Conservation (phyloP, 2,113 vertebrate genomes). For the Tiliqua scincoides region DNA sequence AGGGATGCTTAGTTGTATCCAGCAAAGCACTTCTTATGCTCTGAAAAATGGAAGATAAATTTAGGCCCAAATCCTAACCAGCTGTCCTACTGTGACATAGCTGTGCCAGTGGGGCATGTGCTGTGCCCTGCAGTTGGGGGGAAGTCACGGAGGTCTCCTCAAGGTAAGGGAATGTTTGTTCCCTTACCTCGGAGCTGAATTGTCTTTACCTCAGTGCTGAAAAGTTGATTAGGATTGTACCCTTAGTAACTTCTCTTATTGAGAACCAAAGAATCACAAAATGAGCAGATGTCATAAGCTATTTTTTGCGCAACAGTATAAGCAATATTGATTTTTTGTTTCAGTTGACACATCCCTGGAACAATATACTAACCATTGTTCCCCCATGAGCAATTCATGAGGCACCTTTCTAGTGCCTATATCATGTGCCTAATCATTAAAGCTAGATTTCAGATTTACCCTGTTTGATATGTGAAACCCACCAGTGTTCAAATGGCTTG, state of each 20-base stretch:
- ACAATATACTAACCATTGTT: conserved; percentile 22
- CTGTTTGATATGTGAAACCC: not conserved
- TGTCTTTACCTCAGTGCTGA: too few relatives aligned
- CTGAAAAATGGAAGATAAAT: conserved; percentile 1
- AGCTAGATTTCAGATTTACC: conserved; percentile 50
- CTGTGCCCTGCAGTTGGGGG: too few relatives aligned
- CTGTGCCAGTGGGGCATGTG: too few relatives aligned
- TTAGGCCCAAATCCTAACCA: not conserved
- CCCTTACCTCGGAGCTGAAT: too few relatives aligned
- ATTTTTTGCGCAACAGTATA: conserved; percentile 1
- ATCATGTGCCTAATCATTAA: not conserved
- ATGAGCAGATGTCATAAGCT: not conserved
- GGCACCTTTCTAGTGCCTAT: conserved; percentile 33
- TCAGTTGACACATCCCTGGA: conserved; percentile 16
- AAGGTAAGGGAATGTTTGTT: too few relatives aligned
- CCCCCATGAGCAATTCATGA: conserved; percentile 33
- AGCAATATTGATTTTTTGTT: conserved; percentile 8
- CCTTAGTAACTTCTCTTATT: not conserved
- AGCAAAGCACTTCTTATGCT: not conserved
- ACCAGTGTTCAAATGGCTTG: conserved; percentile 35
- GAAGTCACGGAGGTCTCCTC: too few relatives aligned
- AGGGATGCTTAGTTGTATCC: not conserved
- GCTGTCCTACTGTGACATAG: too few relatives aligned
- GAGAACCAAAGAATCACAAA: not conserved
- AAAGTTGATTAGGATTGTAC: too few relatives aligned